These are phyloP conservation scores for Calypte anna DNA, from an alignment of 2,113 vertebrate genomes.

Conservation along the genomic window DNA sequence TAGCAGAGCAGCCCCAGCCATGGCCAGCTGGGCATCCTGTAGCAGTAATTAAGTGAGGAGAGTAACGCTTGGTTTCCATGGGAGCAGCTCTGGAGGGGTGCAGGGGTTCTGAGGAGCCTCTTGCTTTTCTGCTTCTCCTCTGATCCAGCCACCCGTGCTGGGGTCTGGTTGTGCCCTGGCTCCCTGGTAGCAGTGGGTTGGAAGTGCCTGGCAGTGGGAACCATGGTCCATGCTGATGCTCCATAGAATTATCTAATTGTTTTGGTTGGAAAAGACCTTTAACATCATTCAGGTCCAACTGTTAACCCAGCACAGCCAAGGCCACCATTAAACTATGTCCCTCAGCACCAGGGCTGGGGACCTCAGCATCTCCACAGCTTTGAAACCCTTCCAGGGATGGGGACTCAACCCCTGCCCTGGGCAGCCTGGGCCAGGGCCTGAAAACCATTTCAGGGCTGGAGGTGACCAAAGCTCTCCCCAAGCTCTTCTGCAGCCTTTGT, in stretches of 20 bases:
- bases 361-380: no score
- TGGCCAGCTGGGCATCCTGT: background rate
- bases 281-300: no score
- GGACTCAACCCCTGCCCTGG: no score
- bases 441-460: background rate
- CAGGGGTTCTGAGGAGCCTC: background rate
- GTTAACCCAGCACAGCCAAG: no score
- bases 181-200: fast-evolving
- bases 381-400: no score
- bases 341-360: no score
- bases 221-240: fast-evolving
- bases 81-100: background rate
- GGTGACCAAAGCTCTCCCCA: background rate
- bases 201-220: fast-evolving
- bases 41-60: background rate
- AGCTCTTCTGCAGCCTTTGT: background rate
- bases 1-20: fast-evolving
- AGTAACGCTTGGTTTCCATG: background rate
- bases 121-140: background rate
- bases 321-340: no score
- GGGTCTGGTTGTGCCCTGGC: background rate
- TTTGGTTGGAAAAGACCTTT: no score
- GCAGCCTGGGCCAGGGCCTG: no score
- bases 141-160: fast-evolving
- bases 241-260: no score